Base-by-base conservation (phyloP, 2,113 vertebrate species). In the Crotophaga sulcirostris region DNA sequence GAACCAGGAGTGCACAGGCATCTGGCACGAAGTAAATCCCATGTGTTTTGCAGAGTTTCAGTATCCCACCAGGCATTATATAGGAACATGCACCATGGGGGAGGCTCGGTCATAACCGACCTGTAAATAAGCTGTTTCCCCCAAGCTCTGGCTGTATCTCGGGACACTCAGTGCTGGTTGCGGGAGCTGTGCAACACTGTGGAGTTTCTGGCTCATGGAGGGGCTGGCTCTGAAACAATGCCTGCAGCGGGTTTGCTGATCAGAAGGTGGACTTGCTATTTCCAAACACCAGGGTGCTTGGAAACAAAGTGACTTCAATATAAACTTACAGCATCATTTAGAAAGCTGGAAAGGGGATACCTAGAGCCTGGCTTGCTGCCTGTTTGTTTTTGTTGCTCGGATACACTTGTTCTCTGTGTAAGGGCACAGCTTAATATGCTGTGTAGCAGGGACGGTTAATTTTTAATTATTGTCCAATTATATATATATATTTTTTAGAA, bases 111-210 rank as follows among this genome's bases (percentile, higher is more conserved):
- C 1, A 3, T 44, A 26, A 33, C 60, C 47, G 67, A 17, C 23
- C 33, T 59, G 47, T 29, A 58, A 91, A 56, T 33, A 5, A 31
- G 38, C 56, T 8, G 7, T 70, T 93, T 80, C 42, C 66, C 63
- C n/a, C 18, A 18, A 26, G 45, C n/a, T 77, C 33, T 68, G 0
- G 0, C 20, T 62, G 8, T 44, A 7, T 25, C 8, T 49, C 55
- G 11, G 28, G 69, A 55, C 45, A 34, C 20, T 11, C 34, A 33
- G 21, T 25, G 66, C 74, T 77, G 24, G 7, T 47, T 1, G 3
- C 0, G 1, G 31, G 20, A 3, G 1, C 21, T 0, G 5, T 36
- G 23, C 25, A 26, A 5, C 6, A 0, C 47, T 7, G 23, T 26
- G 0, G 3, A 31, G 23, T 12, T 36, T 75, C 56, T 56, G 78